A percentile compares a stretch with the other conserved stretches of the same genome.
Evolutionary conservation across 2,797 vertebrate species (phyloP).

Genomic region (Acrocephalus scirpaceus): DNA sequence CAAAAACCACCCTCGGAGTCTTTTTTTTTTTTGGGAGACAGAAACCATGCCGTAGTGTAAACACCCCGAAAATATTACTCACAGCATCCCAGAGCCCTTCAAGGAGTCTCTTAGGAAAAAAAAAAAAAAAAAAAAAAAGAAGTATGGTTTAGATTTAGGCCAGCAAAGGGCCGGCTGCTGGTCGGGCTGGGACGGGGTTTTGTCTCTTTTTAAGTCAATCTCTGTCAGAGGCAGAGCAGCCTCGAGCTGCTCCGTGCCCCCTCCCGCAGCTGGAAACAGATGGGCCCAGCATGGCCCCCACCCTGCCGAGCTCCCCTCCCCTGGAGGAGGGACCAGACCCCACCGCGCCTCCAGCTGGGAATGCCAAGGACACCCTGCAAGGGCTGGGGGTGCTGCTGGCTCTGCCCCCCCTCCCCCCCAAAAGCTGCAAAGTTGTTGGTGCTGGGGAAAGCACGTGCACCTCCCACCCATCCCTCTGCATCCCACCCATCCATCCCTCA

Average conservation of each 20-base stretch:
- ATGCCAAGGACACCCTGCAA: background rate
- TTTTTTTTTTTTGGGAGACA: slow-evolving; percentile 4
- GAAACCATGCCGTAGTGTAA: slow-evolving; percentile 38
- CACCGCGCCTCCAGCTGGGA: background rate
- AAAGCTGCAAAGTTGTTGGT: background rate
- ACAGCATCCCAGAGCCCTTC: slow-evolving; percentile 20
- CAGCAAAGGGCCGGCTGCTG: background rate
- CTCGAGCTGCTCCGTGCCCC: background rate
- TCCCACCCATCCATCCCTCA: background rate
- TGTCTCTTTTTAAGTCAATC: background rate
- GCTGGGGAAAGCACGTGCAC: background rate
- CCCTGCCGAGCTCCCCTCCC: fast-evolving
- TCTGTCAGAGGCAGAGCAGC: background rate
- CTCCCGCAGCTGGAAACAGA: background rate
- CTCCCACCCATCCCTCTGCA: background rate
- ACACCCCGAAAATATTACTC: slow-evolving; percentile 49
- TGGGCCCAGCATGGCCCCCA: background rate
- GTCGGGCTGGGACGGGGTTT: background rate
- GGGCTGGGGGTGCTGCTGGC: fast-evolving
- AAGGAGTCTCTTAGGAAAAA: background rate
- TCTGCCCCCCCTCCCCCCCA: fast-evolving
- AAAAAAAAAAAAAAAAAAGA: background rate
- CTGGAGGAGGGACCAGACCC: background rate
- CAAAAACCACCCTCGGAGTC: slow-evolving; percentile 20
- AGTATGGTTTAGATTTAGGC: background rate